phyloP scores from a whole-genome alignment of 2,113 vertebrate species.

The Cathartes aura region DNA sequence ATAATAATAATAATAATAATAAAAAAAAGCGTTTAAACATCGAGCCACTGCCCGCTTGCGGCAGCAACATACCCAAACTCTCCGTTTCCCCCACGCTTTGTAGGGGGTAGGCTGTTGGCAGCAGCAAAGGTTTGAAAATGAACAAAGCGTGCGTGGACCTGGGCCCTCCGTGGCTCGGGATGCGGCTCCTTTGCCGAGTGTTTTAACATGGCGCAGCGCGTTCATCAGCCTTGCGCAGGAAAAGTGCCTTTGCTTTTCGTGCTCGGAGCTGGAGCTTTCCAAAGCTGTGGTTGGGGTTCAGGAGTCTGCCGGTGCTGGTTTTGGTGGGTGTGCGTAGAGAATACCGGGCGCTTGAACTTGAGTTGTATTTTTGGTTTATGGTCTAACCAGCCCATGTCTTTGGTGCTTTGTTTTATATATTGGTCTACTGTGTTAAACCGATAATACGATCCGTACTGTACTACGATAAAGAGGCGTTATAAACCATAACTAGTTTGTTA shows the following conservation, averaged over 20 bases:
- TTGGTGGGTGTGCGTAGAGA: rapidly evolving
- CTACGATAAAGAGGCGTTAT: no score
- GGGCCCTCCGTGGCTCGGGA: background rate
- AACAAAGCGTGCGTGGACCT: background rate
- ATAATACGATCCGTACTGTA: rapidly evolving
- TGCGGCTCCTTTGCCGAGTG: background rate
- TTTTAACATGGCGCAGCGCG: background rate
- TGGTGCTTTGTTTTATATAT: rapidly evolving
- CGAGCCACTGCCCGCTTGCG: rapidly evolving
- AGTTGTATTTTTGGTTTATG: rapidly evolving
- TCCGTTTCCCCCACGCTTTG: rapidly evolving
- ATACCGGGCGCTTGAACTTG: rapidly evolving
- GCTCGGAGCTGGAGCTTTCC: background rate
- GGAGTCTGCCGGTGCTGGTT: rapidly evolving
- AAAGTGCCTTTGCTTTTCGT: background rate
- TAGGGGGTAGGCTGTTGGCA: rapidly evolving
- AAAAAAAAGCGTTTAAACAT: no score
- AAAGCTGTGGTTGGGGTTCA: rapidly evolving
- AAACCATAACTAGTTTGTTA: background rate
- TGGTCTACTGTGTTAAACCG: background rate
- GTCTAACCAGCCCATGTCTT: rapidly evolving
- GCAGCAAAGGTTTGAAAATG: rapidly evolving
- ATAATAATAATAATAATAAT: no score
- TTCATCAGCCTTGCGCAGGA: rapidly evolving
- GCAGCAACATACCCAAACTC: rapidly evolving